These are phyloP conservation scores for Lochmaea crataegi DNA, from an alignment of 2,888 invertebrate genomes.

Conservation along the genomic window DNA sequence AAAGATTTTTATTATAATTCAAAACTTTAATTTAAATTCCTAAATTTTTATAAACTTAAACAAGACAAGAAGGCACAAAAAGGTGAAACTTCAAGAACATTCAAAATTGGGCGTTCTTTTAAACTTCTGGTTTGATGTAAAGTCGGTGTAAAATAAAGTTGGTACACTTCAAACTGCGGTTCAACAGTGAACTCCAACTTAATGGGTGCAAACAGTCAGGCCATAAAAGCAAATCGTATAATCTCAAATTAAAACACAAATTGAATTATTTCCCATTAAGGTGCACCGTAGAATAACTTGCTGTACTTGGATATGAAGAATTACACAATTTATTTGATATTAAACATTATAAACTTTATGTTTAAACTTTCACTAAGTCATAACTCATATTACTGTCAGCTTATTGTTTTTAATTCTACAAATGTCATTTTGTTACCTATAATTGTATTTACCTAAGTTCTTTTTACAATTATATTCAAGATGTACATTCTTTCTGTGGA, in stretches of 20 bases:
- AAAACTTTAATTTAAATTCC: no score
- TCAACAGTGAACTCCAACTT: neutral
- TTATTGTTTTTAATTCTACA: slow-evolving; percentile 4
- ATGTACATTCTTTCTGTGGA: neutral
- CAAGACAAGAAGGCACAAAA: no score
- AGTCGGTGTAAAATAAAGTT: neutral
- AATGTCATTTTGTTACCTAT: neutral
- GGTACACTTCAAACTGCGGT: neutral
- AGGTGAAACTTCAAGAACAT: no score
- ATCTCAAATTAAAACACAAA: neutral
- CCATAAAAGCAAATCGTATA: no score
- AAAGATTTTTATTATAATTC: no score
- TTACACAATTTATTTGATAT: neutral
- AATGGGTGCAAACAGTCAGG: neutral
- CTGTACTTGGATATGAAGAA: neutral
- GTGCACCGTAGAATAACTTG: neutral
- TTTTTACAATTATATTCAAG: neutral
- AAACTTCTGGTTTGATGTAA: neutral
- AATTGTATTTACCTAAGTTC: neutral
- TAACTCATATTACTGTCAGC: slow-evolving; percentile 4
- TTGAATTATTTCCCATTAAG: neutral
- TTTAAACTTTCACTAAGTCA: neutral
- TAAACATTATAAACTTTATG: neutral
- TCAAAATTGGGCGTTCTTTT: neutral
- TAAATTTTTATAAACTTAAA: no score